These are phyloP conservation scores for Agrochola lychnidis DNA, from an alignment of 2,888 invertebrate species.

Conservation along the genomic window DNA sequence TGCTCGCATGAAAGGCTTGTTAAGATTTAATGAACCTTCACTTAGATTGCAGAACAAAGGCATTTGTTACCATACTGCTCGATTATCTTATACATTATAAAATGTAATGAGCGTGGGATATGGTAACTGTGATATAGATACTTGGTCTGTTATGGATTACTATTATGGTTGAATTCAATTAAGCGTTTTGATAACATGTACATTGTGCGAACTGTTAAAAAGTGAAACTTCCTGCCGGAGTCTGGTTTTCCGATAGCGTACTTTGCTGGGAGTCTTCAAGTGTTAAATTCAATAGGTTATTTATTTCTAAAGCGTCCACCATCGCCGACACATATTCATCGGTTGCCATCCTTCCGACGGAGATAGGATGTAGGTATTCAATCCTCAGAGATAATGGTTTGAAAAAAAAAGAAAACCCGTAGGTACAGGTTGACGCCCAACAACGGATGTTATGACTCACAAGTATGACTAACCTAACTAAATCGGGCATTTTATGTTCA, in stretches of 20 bases:
- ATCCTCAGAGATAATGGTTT: not conserved
- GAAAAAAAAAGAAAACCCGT: not conserved
- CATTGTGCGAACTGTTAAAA: not conserved
- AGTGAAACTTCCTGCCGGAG: not conserved
- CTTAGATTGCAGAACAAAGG: constrained; percentile 42
- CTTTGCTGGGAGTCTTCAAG: not conserved
- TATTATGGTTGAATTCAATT: not conserved
- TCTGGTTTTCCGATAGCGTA: not conserved
- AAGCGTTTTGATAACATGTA: not conserved
- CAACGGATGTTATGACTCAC: constrained; percentile 4
- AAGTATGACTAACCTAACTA: constrained; percentile 9
- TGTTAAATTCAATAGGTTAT: not conserved
- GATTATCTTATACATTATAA: constrained; percentile 27
- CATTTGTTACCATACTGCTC: constrained; percentile 4
- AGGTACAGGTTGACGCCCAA: not conserved
- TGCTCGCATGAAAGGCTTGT: constrained; percentile 28
- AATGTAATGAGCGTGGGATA: constrained; percentile 25
- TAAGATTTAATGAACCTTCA: constrained; percentile 39
- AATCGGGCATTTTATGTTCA: not conserved
- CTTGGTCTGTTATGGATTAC: not conserved
- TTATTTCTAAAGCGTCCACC: not conserved
- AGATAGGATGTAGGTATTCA: not conserved
- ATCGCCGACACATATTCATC: not conserved
- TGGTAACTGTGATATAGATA: not conserved
- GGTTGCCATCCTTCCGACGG: not conserved